These are phyloP conservation scores for Paradisaea rubra DNA, from an alignment of 2,113 vertebrate genomes.

Conservation along the genomic window DNA sequence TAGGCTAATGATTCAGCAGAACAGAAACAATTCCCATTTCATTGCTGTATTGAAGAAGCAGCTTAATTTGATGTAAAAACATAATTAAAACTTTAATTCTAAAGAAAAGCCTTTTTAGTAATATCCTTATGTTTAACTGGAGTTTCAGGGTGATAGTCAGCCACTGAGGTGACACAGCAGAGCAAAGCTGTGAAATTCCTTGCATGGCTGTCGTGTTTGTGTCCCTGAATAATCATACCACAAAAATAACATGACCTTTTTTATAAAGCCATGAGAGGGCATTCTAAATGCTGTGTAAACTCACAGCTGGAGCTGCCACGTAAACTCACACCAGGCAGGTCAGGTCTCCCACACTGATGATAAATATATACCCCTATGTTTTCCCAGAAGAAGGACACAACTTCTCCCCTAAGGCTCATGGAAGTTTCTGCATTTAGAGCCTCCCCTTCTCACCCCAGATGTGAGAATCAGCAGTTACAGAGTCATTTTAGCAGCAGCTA, in stretches of 20 bases:
- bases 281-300: not conserved
- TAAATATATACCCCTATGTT: not conserved
- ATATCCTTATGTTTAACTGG: not conserved
- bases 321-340: not conserved
- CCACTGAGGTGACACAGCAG: not conserved
- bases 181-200: slow-evolving; percentile 32
- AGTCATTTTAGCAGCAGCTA: not conserved
- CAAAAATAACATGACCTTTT: not conserved
- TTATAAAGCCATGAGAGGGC: not conserved
- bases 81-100: not conserved
- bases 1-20: not conserved
- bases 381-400: not conserved
- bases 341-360: not conserved
- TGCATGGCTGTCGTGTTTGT: not conserved
- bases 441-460: not conserved
- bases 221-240: slow-evolving; percentile 6
- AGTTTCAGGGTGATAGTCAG: not conserved
- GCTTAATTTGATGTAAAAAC: not conserved
- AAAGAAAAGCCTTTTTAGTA: not conserved
- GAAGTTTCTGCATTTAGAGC: not conserved
- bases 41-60: not conserved
- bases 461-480: not conserved
- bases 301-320: not conserved
- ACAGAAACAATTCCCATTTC: not conserved
- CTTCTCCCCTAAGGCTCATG: not conserved